Percentiles rank a stretch among this genome's conserved stretches.
phyloP scores from a whole-genome alignment of 2,797 vertebrate species.

The Choloepus didactylus region DNA sequence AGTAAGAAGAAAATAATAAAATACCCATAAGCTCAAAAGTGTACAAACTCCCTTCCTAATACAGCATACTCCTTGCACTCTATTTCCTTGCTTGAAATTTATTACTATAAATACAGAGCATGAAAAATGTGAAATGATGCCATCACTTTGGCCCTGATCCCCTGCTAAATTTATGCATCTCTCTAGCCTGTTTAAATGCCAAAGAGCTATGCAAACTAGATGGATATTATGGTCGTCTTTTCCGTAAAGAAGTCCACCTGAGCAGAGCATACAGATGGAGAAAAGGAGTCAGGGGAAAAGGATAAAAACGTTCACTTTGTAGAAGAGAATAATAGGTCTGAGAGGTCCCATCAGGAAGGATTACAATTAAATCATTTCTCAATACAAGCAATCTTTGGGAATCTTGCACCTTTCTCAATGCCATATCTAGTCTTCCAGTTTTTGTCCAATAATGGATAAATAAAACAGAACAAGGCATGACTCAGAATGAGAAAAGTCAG shows the following conservation, averaged over 20 bases:
- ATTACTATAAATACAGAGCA: conserved; percentile 81
- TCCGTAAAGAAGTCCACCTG: conserved; percentile 65
- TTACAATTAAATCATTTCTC: neutral
- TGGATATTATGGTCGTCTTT: conserved; percentile 57
- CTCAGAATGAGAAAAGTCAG: conserved; percentile 54
- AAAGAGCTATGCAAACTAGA: conserved; percentile 73
- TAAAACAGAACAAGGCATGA: conserved; percentile 35
- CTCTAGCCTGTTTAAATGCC: conserved; percentile 80
- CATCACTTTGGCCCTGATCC: conserved; percentile 77
- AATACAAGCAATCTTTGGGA: neutral
- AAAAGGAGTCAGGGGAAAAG: neutral
- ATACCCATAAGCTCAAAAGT: conserved; percentile 71
- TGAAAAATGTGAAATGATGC: conserved; percentile 78
- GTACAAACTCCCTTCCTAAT: conserved; percentile 79
- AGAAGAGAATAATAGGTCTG: conserved; percentile 7
- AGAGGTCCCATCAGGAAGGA: neutral
- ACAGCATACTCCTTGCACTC: conserved; percentile 64
- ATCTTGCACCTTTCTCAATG: neutral
- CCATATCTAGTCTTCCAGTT: neutral
- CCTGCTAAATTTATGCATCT: conserved; percentile 81
- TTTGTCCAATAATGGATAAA: neutral
- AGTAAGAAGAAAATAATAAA: conserved; percentile 53
- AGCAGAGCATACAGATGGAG: conserved; percentile 11
- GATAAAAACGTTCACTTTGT: neutral
- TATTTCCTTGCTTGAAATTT: conserved; percentile 82